Evolutionary conservation across 1,140 invertebrate species (phyloP).

Genomic region (Aphaenogaster floridana): DNA sequence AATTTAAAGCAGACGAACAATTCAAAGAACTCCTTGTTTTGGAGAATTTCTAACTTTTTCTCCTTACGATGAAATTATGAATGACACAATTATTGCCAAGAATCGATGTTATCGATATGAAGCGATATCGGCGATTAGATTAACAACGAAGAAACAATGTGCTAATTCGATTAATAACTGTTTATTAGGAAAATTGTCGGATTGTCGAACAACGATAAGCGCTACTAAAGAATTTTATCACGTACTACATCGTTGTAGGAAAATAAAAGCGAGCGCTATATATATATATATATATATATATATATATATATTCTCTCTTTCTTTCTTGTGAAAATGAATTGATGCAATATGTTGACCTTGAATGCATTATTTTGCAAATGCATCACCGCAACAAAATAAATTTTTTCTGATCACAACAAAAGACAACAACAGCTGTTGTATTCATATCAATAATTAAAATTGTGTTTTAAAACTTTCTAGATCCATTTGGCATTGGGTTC

Average conservation of each 20-base stretch:
- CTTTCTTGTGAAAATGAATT: background rate
- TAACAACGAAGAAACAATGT: conserved; percentile 12
- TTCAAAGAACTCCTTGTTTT: background rate
- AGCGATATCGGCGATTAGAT: background rate
- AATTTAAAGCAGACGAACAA: background rate
- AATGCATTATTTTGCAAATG: conserved; percentile 18
- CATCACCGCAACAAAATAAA: background rate
- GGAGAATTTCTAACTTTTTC: background rate
- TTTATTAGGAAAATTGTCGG: conserved; percentile 37
- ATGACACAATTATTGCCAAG: background rate
- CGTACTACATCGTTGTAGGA: background rate
- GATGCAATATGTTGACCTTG: background rate
- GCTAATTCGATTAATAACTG: background rate
- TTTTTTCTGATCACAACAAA: background rate
- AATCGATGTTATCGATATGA: background rate
- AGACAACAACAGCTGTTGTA: background rate
- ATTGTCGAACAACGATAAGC: background rate
- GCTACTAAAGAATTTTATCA: conserved; percentile 3
- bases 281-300: background rate
- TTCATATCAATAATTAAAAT: conserved; percentile 2
- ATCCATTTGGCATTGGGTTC: background rate
- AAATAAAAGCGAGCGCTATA: background rate
- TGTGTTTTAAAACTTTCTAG: background rate
- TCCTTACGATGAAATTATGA: background rate
- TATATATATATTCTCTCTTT: background rate